These are phyloP conservation scores for Maniola jurtina DNA, from an alignment of 1,140 invertebrate genomes.

Conservation along the genomic window DNA sequence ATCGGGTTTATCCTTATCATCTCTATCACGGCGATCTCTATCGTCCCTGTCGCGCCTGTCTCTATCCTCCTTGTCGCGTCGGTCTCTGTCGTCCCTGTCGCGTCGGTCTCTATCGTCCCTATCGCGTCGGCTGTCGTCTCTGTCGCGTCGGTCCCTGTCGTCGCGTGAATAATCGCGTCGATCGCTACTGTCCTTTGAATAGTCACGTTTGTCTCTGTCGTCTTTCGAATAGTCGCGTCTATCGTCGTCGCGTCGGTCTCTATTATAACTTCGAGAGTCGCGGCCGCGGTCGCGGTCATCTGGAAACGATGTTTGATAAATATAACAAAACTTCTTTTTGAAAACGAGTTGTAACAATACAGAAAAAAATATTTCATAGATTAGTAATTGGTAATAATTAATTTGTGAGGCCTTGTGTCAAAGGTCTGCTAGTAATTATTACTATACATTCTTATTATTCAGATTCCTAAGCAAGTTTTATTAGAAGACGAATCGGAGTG, in stretches of 20 bases:
- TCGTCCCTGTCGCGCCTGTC: slow-evolving; percentile 55
- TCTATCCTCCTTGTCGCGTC: slow-evolving; percentile 44
- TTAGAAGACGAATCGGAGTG: too few relatives aligned
- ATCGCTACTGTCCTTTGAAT: slow-evolving; percentile 54
- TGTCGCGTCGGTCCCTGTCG: slow-evolving; percentile 38
- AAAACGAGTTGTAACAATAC: too few relatives aligned
- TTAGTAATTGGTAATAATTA: too few relatives aligned
- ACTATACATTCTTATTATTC: too few relatives aligned
- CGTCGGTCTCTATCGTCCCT: slow-evolving; percentile 42
- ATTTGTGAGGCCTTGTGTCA: too few relatives aligned
- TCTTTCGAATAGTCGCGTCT: slow-evolving; percentile 39
- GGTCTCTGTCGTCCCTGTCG: slow-evolving; percentile 40
- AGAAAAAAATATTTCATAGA: too few relatives aligned
- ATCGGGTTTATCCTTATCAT: slow-evolving; percentile 34
- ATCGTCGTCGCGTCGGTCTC: slow-evolving; percentile 44
- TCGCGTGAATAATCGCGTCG: slow-evolving; percentile 47
- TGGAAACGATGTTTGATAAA: slow-evolving; percentile 27
- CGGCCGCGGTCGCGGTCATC: slow-evolving; percentile 67
- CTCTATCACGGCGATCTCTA: slow-evolving; percentile 48
- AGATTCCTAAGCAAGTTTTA: too few relatives aligned
- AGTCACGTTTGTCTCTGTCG: slow-evolving; percentile 58
- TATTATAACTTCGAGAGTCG: slow-evolving; percentile 63
- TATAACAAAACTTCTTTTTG: too few relatives aligned
- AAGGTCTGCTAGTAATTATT: too few relatives aligned
- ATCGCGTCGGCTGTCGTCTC: slow-evolving; percentile 43